Base-by-base conservation (phyloP, 1,140 invertebrate species). In the Caenorhabditis latens region DNA sequence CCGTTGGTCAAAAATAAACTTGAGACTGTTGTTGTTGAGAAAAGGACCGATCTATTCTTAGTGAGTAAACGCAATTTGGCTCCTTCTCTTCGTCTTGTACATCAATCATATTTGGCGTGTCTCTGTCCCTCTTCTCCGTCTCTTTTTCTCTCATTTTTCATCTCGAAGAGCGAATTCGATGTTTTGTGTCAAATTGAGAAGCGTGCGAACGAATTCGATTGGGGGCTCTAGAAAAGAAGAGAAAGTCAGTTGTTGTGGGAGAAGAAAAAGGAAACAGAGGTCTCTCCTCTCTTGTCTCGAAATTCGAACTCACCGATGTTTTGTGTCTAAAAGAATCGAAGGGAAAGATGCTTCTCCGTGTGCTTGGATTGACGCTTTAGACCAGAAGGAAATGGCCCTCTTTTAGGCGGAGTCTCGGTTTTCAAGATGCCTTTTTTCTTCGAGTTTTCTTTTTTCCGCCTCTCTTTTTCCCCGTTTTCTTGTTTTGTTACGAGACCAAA, bases 101-200 rank as follows among this genome's bases (percentile, higher is more conserved):
- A 79, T 79, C 71, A 79, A 79, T 79, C 71, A 79, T 79, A 79
- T 79, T 79, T 79, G n/a, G 42, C 42, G 9, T 75, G 42, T 75
- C 43, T 46, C 42, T 58, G 13, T 71, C 67, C 19, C 19, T n/a
- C 46, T 16, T 32, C 24, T 48, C 42, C n/a, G 6, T 46, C 42
- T 71, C 42, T 71, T 42, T 19, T 4, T 32, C 42, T 32, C 14
- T 32, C 42, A 19, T 16, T n/a, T 71, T 42, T 46, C 21, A 24
- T 53, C 50, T 53, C 16, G 24, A 21, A 5, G 58, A 61, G 19
- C 11, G 24, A 32, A 42, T 32, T 67, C 63, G 63, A 79, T 79
- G 71, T 79, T 79, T 79, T 79, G 71, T 79, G 71, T 79, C 71
- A 79, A 79, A 79, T 79, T 79, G 71, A 79, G 71, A 79, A 79